phyloP scores from a whole-genome alignment of 2,113 vertebrate species.

The Rynchops niger region DNA sequence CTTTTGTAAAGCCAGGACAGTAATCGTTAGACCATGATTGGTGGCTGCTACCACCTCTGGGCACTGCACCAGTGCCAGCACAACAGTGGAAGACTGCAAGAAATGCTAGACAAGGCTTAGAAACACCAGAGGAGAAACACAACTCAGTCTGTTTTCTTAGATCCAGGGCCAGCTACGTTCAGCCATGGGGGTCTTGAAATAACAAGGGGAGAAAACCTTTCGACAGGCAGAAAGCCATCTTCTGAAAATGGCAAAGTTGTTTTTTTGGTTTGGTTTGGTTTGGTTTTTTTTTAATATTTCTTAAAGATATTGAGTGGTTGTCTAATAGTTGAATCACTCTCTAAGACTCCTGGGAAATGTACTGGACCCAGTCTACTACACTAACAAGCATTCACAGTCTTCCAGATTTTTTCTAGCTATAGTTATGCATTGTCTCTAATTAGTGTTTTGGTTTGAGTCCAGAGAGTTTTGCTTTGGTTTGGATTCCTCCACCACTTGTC shows the following conservation, averaged over 20 bases:
- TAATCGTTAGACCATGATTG: not conserved
- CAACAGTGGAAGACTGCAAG: not conserved
- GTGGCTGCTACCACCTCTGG: not conserved
- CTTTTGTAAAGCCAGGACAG: not conserved
- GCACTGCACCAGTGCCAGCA: not conserved
- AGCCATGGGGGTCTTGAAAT: not conserved
- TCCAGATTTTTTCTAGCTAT: not conserved
- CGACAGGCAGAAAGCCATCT: not conserved
- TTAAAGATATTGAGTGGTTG: not conserved
- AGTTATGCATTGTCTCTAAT: not conserved
- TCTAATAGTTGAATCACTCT: not conserved
- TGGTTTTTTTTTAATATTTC: not conserved
- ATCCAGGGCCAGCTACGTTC: conserved; percentile 17
- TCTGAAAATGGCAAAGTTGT: not conserved
- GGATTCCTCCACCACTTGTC: not conserved
- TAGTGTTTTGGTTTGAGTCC: not conserved
- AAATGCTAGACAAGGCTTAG: not conserved
- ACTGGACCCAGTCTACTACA: not conserved
- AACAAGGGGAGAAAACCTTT: not conserved
- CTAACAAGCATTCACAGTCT: not conserved
- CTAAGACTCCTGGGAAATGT: not conserved
- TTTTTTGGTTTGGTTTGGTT: too few species aligned
- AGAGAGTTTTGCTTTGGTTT: conserved; percentile 5
- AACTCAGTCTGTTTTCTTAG: not conserved
- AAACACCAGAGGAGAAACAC: not conserved